These are phyloP conservation scores for Redunca redunca DNA, from an alignment of 2,113 vertebrate genomes.

Conservation along the genomic window DNA sequence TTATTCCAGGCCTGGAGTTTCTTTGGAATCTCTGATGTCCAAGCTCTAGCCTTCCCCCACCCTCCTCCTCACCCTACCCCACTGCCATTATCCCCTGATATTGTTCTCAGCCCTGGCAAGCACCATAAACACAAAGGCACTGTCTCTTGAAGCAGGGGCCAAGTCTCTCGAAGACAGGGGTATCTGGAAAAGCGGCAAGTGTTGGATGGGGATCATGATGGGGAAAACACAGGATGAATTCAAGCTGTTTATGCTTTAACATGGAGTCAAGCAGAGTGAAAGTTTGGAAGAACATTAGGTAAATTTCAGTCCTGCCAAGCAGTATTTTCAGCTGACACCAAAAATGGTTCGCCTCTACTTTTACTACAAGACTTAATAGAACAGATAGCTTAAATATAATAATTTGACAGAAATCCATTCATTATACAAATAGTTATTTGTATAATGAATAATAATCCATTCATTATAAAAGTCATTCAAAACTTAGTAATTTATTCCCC, in stretches of 20 bases:
- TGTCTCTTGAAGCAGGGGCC: background rate
- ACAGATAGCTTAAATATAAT: slow-evolving; percentile 15
- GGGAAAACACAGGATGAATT: background rate
- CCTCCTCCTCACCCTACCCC: background rate
- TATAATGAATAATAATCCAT: background rate
- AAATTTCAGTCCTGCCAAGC: background rate
- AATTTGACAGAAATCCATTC: slow-evolving; percentile 43
- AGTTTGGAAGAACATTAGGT: background rate
- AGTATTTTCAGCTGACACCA: background rate
- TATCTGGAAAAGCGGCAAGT: background rate
- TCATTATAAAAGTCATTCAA: slow-evolving; percentile 59
- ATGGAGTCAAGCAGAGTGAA: background rate
- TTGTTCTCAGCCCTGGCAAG: background rate
- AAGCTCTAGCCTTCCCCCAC: background rate
- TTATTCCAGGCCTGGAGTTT: background rate
- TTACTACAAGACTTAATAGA: background rate
- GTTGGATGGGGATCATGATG: background rate
- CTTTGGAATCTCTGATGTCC: background rate
- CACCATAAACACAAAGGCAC: background rate
- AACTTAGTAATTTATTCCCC: slow-evolving; percentile 48
- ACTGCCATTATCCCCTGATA: background rate
- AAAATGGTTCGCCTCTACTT: slow-evolving; percentile 25
- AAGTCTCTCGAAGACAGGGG: background rate
- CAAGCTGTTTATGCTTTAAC: slow-evolving; percentile 1
- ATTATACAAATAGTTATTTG: slow-evolving; percentile 58